Evolutionary conservation across 2,797 vertebrate genomes (phyloP).

Genomic region (Parambassis ranga): DNA sequence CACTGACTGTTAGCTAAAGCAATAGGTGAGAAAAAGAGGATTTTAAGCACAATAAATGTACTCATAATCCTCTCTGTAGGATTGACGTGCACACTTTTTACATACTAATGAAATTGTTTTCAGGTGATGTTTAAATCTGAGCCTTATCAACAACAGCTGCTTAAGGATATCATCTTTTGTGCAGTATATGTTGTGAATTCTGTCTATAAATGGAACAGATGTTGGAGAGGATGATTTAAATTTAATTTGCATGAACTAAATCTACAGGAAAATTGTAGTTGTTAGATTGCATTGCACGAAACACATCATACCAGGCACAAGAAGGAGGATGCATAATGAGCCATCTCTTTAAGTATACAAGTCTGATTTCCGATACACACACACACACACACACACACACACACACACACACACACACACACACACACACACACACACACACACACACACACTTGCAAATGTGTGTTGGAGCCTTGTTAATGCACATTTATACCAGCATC

Average conservation of each 20-base stretch:
- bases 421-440: no score
- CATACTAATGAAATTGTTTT: not conserved
- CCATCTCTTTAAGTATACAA: not conserved
- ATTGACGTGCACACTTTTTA: not conserved
- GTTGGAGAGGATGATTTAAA: not conserved
- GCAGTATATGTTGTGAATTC: not conserved
- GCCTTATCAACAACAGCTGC: no score
- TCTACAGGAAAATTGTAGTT: not conserved
- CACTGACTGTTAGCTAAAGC: not conserved
- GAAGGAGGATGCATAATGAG: slow-evolving; percentile 17
- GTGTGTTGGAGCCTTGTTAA: not conserved
- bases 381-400: no score
- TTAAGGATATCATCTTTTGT: not conserved
- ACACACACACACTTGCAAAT: not conserved
- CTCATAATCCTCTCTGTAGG: not conserved
- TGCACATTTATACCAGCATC: not conserved
- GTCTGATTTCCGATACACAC: no score
- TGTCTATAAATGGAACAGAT: not conserved
- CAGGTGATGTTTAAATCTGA: not conserved
- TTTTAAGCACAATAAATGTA: not conserved
- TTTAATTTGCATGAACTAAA: not conserved
- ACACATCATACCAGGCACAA: not conserved
- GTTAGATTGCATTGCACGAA: slow-evolving; percentile 12
- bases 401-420: no score
- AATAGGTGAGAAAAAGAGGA: not conserved